Evolutionary conservation across 2,113 vertebrate species (phyloP).

Genomic region (Nothocercus julius): DNA sequence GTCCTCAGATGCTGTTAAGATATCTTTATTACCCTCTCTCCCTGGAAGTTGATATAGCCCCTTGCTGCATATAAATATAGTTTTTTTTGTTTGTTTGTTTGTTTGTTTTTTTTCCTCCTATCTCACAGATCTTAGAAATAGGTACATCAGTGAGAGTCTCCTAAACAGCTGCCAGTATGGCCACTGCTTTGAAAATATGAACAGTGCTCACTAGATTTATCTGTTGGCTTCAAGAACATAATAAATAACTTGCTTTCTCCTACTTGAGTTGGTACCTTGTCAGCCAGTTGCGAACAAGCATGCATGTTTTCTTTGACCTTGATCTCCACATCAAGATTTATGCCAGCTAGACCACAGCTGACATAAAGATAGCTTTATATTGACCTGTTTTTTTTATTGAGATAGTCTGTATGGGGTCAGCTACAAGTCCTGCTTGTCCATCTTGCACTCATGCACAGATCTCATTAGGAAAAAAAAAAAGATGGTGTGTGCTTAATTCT

Average conservation of each 20-base stretch:
- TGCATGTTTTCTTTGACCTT: background rate
- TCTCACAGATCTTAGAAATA: background rate
- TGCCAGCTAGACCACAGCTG: background rate
- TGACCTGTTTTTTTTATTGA: background rate
- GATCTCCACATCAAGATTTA: background rate
- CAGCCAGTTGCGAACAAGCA: background rate
- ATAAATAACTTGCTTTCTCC: background rate
- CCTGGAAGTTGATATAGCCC: background rate
- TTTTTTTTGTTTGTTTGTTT: too few relatives aligned
- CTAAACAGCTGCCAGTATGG: background rate
- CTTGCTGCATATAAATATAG: background rate
- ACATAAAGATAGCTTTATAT: background rate
- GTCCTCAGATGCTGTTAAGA: background rate
- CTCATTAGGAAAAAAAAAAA: background rate
- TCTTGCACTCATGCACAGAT: background rate
- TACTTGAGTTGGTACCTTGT: background rate
- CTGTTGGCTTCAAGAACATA: background rate
- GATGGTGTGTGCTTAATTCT: background rate
- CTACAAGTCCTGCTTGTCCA: background rate
- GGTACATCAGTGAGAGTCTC: background rate
- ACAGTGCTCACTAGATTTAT: background rate
- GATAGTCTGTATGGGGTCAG: background rate
- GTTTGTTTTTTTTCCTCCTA: too few relatives aligned
- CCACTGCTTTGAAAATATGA: background rate
- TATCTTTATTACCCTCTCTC: background rate